Conservation (phyloP, 2,888 invertebrate genomes). For the Anarsia innoxiella region DNA sequence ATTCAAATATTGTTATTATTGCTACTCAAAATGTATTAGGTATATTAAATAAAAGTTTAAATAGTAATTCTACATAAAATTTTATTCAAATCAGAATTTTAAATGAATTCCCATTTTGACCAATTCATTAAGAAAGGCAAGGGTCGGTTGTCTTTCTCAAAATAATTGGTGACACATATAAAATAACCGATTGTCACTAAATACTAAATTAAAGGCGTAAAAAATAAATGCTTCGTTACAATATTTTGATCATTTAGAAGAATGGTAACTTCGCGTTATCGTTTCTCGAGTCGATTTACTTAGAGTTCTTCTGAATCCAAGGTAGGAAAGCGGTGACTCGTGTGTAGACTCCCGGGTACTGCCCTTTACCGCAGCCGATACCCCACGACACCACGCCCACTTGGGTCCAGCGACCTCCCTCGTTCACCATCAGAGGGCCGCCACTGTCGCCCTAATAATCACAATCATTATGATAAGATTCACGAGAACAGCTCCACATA, state of each 20-base stretch:
- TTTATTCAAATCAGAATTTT: no score
- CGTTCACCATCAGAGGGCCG: slow-evolving; percentile 88
- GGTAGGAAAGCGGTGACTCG: slow-evolving; percentile 87
- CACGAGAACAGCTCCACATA: no score
- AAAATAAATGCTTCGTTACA: no score
- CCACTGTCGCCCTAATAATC: slow-evolving; percentile 91
- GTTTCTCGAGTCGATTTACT: no score
- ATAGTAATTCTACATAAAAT: slow-evolving; percentile 1
- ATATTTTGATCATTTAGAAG: no score
- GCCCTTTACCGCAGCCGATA: slow-evolving; percentile 93
- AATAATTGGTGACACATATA: slow-evolving; percentile 43
- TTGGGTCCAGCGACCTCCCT: slow-evolving; percentile 85
- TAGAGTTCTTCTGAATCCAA: slow-evolving; percentile 90
- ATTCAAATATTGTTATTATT: background rate
- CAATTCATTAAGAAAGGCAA: slow-evolving; percentile 71
- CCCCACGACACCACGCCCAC: slow-evolving; percentile 94
- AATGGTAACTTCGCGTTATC: no score
- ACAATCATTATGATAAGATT: no score
- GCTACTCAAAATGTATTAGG: no score
- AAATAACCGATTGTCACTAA: no score
- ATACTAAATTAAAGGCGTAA: no score
- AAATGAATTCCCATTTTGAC: slow-evolving; percentile 8
- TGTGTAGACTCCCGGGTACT: slow-evolving; percentile 93
- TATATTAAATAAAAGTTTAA: slow-evolving; percentile 15
- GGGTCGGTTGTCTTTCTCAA: slow-evolving; percentile 65